Evolutionary conservation across 92 coral and sea anemone species (phyloP).

Genomic region (Palythoa caribaeorum): DNA sequence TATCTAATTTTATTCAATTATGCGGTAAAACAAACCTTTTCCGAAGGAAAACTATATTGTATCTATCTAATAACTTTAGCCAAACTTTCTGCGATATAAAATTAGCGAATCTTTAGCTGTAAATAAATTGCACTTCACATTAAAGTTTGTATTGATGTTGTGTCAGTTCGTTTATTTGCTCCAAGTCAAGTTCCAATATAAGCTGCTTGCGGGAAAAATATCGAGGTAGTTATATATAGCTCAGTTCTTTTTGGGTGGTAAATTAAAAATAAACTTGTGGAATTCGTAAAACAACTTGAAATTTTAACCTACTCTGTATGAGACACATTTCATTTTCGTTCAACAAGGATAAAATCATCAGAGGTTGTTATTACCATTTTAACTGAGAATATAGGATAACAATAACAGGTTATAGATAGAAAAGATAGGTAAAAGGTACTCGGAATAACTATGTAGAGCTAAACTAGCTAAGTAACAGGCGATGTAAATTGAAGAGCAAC

Average conservation of each 20-base stretch:
- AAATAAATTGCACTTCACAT: slow-evolving; percentile 53
- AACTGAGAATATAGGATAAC: background rate
- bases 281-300: background rate
- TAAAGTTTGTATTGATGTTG: slow-evolving; percentile 20
- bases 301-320: background rate
- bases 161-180: slow-evolving; percentile 6
- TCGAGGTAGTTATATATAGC: background rate
- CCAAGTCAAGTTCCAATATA: background rate
- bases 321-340: slow-evolving; percentile 2
- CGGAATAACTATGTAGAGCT: too few species aligned
- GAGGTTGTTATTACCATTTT: background rate
- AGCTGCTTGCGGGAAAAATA: background rate
- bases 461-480: too few species aligned
- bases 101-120: slow-evolving; percentile 36
- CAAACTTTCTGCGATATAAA: slow-evolving; percentile 26
- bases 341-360: background rate
- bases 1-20: background rate
- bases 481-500: too few species aligned
- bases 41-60: slow-evolving; percentile 33
- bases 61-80: slow-evolving; percentile 1
- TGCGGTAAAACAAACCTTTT: slow-evolving; percentile 31
- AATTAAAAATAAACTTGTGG: background rate
- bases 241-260: background rate
- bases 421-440: too few species aligned
- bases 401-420: background rate